Conservation (phyloP, 2,888 invertebrate genomes). For the Linyphia triangularis region DNA sequence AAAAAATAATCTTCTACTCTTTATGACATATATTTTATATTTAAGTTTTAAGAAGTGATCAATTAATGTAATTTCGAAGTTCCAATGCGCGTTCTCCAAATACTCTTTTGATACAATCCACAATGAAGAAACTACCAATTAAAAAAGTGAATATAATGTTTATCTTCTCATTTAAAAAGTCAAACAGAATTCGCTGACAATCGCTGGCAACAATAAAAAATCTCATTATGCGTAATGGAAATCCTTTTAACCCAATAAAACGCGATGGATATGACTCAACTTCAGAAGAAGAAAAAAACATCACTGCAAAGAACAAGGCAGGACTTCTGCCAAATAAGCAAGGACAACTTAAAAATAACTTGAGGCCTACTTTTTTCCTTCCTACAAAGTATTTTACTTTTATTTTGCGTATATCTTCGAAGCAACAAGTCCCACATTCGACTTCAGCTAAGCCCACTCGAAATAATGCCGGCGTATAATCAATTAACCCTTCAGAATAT, state of each 20-base stretch:
- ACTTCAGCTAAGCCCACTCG: no score
- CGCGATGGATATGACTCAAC: constrained; percentile 61
- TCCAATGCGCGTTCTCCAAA: no score
- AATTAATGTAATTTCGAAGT: no score
- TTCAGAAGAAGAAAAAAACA: not conserved
- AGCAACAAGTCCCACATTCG: constrained; percentile 23
- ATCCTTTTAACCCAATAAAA: constrained; percentile 67
- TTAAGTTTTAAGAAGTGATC: no score
- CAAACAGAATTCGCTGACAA: not conserved
- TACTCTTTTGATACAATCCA: no score
- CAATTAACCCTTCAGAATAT: no score
- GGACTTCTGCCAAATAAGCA: constrained; percentile 62
- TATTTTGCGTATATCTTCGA: constrained; percentile 6
- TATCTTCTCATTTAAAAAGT: not conserved
- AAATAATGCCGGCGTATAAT: no score
- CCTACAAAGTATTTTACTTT: constrained; percentile 17
- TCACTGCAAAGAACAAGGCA: constrained; percentile 52
- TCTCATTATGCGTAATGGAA: constrained; percentile 12
- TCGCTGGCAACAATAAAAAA: constrained; percentile 5
- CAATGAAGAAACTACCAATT: no score
- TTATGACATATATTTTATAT: no score
- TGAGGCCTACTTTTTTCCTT: constrained; percentile 47
- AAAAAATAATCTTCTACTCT: no score
- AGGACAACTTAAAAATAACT: constrained; percentile 72
- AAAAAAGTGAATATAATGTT: not conserved